phyloP scores from a whole-genome alignment of 2,888 invertebrate species.

The Synanthedon myopaeformis region DNA sequence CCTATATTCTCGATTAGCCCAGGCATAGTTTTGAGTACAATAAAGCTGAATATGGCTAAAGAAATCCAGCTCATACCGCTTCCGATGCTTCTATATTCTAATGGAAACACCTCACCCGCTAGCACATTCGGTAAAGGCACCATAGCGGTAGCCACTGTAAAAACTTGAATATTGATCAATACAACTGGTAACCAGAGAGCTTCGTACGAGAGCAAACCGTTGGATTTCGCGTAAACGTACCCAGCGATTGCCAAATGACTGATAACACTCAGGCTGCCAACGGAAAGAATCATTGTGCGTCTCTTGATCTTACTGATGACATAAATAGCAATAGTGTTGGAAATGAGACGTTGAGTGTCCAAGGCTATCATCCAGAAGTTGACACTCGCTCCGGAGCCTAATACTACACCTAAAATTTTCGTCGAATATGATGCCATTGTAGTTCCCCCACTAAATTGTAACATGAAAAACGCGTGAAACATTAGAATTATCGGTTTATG shows the following conservation, averaged over 20 bases:
- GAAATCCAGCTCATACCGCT: conserved; percentile 71
- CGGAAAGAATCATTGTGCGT: conserved; percentile 69
- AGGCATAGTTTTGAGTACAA: conserved; percentile 73
- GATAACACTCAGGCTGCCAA: conserved; percentile 66
- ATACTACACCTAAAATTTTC: conserved; percentile 63
- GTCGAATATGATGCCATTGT: conserved; percentile 76
- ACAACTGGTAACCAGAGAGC: conserved; percentile 54
- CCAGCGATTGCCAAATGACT: conserved; percentile 65
- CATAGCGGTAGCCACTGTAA: conserved; percentile 68
- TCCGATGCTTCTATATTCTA: conserved; percentile 70
- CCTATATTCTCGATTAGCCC: conserved; percentile 58
- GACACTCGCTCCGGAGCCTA: conserved; percentile 69
- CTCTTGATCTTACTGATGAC: conserved; percentile 71
- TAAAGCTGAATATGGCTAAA: conserved; percentile 69
- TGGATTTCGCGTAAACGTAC: conserved; percentile 34
- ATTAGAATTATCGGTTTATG: conserved; percentile 69
- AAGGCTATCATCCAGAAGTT: conserved; percentile 74
- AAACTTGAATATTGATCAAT: conserved; percentile 63
- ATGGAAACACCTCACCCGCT: conserved; percentile 76
- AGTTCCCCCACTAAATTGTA: conserved; percentile 76
- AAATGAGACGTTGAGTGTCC: conserved; percentile 70
- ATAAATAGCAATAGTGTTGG: conserved; percentile 70
- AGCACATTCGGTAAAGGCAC: conserved; percentile 77
- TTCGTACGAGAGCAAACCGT: conserved; percentile 25
- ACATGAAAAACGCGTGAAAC: conserved; percentile 69